Conservation (phyloP, 2,888 invertebrate species). For the Thera obeliscata region DNA sequence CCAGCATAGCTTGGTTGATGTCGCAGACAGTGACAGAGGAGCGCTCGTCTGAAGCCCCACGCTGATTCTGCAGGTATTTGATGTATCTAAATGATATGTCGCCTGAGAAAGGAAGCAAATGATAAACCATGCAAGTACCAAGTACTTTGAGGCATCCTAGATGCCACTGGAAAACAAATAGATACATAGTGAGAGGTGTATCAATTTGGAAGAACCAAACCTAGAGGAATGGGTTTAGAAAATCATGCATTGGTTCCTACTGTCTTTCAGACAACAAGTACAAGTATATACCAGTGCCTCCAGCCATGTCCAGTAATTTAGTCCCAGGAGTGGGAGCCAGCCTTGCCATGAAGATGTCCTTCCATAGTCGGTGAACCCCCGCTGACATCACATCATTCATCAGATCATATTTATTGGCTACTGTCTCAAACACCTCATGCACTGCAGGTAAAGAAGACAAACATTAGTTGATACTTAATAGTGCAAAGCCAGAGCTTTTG, state of each 20-base stretch:
- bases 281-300: conserved; percentile 91
- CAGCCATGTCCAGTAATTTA: conserved; percentile 96
- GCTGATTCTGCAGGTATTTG: conserved; percentile 85
- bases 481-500: too few relatives aligned
- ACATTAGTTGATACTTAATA: neutral
- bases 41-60: conserved; percentile 59
- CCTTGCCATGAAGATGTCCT: conserved; percentile 94
- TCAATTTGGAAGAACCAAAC: too few relatives aligned
- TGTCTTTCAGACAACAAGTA: neutral
- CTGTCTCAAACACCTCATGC: conserved; percentile 96
- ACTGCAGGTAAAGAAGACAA: conserved; percentile 84
- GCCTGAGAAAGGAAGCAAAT: conserved; percentile 76
- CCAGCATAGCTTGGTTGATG: conserved; percentile 97
- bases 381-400: conserved; percentile 99
- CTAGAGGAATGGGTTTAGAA: too few relatives aligned
- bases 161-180: too few relatives aligned
- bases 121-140: too few relatives aligned
- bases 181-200: too few relatives aligned
- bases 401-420: conserved; percentile 95
- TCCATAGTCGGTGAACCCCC: conserved; percentile 98
- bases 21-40: conserved; percentile 93
- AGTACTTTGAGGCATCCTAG: too few relatives aligned
- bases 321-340: conserved; percentile 91
- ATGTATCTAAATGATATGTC: conserved; percentile 97
- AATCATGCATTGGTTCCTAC: too few relatives aligned